Evolutionary conservation across 2,888 invertebrate genomes (phyloP), one percentile per base, ranked within the genome.

Genomic region (Drosophila phalerata): DNA sequence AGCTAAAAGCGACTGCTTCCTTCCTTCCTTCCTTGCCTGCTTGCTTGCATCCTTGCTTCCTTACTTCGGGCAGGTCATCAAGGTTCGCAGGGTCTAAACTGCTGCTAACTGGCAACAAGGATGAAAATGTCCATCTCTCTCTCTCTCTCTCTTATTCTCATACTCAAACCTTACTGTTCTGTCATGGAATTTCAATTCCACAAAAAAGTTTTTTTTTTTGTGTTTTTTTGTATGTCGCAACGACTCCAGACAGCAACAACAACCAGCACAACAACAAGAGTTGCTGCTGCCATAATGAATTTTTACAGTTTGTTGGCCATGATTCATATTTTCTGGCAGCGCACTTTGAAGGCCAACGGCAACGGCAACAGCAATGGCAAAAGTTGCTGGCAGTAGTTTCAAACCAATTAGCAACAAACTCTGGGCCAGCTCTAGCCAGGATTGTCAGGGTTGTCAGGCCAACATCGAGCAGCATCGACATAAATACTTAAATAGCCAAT

Each of bases 271-370:
- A 38, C 32, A 53, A 17, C 28, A 22, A 11, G 28, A 40, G 45
- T 45, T 47, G 48, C 25, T 43, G 55, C 34, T 58, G 38, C 34
- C 70, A 73, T 76, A 77, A 77, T 83, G 80, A 77, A 85, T 82
- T 79, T 85, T 77, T 85, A 75, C 88, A 82, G 82, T 85, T 77
- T 71, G 77, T 73, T 84, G 83, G 70, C 77, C 86, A 73, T 86
- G 84, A 86, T 81, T 84, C 86, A 86, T 81, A 69, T 86, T 84
- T 71, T 57, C 52, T 66, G 55, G 40, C 51, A 49, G 38, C 48
- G 40, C 34, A 53, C 60, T 63, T 71, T 71, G 72, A 77, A 72
- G 77, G 73, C 68, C 68, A 69, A 13, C 34, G 60, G 65, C 62
- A 69, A 70, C 28, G 32, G 17, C 55, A 19, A 48, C 11, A 30